Conservation (phyloP, 2,113 vertebrate genomes). For the Galemys pyrenaicus region DNA sequence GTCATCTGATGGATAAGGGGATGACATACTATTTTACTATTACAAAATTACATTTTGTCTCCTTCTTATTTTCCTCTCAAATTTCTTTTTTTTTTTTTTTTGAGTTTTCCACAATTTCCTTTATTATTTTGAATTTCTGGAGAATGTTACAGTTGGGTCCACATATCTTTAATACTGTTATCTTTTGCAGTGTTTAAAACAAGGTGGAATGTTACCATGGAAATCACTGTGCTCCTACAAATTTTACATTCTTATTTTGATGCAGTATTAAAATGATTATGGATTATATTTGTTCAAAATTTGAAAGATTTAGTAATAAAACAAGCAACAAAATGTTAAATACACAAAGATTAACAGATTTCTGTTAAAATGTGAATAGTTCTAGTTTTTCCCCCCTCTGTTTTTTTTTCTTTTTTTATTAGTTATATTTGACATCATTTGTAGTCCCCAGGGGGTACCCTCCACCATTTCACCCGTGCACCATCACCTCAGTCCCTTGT, state of each 20-base stretch:
- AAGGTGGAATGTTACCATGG: conserved; percentile 65
- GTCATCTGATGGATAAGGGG: too few relatives aligned
- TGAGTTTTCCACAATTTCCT: neutral
- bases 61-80: too few relatives aligned
- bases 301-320: conserved; percentile 61
- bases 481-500: too few relatives aligned
- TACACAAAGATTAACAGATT: conserved; percentile 44
- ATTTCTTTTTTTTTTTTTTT: too few relatives aligned
- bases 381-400: neutral
- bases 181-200: conserved; percentile 64
- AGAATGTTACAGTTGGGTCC: conserved; percentile 23
- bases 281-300: conserved; percentile 51
- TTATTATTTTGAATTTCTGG: conserved; percentile 49
- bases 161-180: conserved; percentile 25
- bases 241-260: conserved; percentile 56
- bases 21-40: too few relatives aligned
- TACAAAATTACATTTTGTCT: too few relatives aligned
- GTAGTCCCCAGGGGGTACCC: too few relatives aligned
- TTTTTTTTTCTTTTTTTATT: too few relatives aligned
- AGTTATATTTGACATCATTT: too few relatives aligned
- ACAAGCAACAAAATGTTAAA: conserved; percentile 64
- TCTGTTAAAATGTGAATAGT: conserved; percentile 59
- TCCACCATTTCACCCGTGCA: too few relatives aligned
- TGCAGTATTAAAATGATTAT: conserved; percentile 62
- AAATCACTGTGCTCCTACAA: conserved; percentile 51